Evolutionary conservation across 2,113 vertebrate genomes (phyloP).

Genomic region (Macrotus californicus): DNA sequence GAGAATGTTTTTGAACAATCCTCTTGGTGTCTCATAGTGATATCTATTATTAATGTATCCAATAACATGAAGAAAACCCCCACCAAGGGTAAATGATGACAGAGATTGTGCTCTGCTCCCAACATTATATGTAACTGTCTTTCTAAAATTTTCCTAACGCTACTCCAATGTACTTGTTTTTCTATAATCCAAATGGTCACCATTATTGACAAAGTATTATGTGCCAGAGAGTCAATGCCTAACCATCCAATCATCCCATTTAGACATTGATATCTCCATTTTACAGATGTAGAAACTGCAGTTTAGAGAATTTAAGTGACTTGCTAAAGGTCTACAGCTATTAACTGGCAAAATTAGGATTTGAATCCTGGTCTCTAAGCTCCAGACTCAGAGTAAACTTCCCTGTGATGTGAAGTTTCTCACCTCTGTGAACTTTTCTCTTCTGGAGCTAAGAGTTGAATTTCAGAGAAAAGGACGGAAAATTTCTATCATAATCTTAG

Average conservation of each 20-base stretch:
- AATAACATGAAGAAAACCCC: neutral
- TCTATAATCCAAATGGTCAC: conserved; percentile 15
- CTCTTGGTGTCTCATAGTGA: neutral
- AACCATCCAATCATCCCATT: neutral
- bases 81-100: neutral
- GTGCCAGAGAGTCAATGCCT: neutral
- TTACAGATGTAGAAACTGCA: conserved; percentile 12
- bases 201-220: neutral
- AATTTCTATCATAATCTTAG: neutral
- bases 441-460: neutral
- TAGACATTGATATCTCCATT: neutral
- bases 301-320: neutral
- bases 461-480: conserved; percentile 1
- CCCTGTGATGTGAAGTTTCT: neutral
- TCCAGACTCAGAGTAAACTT: neutral
- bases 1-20: conserved; percentile 14
- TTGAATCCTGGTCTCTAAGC: neutral
- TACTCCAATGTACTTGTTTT: conserved; percentile 19
- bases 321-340: neutral
- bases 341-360: conserved; percentile 15
- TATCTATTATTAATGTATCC: conserved; percentile 14
- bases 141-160: conserved; percentile 18
- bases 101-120: conserved; percentile 6
- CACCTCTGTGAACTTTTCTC: neutral
- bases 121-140: neutral